Base-by-base conservation (phyloP, 2,888 invertebrate species). In the Drosophila kuntzei region DNA sequence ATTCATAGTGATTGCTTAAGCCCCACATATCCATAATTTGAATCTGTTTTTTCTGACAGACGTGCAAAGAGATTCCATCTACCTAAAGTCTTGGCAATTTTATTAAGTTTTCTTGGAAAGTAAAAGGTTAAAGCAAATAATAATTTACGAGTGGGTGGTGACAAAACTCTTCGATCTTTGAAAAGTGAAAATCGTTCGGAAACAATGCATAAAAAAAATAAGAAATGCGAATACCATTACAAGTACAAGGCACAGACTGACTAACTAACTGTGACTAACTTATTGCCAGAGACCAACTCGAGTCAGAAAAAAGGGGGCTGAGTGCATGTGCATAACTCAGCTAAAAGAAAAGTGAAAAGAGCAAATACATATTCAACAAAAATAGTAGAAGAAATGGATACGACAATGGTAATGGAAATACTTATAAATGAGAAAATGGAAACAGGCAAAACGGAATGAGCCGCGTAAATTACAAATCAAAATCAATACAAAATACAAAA, bases 381-480 rank as follows among this genome's bases (percentile, higher is more conserved):
- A 65, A 72, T 65, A 53, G 50, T 83, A 70, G 80, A 62, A 69
- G 58, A 32, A 4, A 32, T 27, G 27, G 22, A 22, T 22, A 22
- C 22, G 25, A 6, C 6, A 25, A 7, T 25, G 7, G 7, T 25
- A 0, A 25, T 25, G 25, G 9, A 27, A 9, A 27, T 27, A n/a
- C n/a, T n/a, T n/a, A 27, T 7, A 27, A 27, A 8, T 27, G 0
- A 9, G 27, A 27, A 27, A 27, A 9, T 27, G 9, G 7, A 27
- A 7, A 27, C 0, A 27, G 27, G 27, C 7, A 27, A 27, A 27
- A 27, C 27, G 27, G 8, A 27, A 7, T 27, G 8, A 27, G 61
- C 7, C 41, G 54, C 50, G 81, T 63, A 80, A 83, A 83, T 80
- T 63, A 80, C 81, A 84, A 80, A 80, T 84, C 81, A 80, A 84